phyloP scores from a whole-genome alignment of 2,797 vertebrate genomes.

The Epinephelus malabaricus region DNA sequence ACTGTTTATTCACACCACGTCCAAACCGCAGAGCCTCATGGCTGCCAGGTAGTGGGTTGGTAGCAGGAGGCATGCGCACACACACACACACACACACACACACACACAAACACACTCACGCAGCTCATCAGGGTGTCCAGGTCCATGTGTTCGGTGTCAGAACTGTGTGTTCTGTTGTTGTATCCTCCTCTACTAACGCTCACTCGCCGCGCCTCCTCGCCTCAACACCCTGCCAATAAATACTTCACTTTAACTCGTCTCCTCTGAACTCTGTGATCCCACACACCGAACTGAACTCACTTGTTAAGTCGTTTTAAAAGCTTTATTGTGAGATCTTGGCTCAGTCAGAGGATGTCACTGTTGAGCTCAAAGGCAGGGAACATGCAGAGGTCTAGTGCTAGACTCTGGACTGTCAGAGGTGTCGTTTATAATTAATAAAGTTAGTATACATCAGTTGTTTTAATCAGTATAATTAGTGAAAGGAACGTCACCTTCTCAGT shows the following conservation, averaged over 20 bases:
- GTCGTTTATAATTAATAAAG: neutral
- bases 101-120: conserved; percentile 10
- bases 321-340: neutral
- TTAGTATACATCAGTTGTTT: neutral
- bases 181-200: conserved; percentile 12
- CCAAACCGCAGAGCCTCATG: conserved; percentile 39
- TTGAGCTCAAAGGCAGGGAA: neutral
- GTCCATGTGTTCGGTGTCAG: conserved; percentile 63
- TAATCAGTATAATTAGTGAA: neutral
- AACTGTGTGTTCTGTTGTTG: conserved; percentile 56
- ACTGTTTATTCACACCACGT: conserved; percentile 41
- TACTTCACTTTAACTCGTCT: neutral
- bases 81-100: conserved; percentile 47
- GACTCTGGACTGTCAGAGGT: neutral
- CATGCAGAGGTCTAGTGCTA: neutral
- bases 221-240: conserved; percentile 26
- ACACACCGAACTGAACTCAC: neutral
- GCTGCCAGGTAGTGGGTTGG: conserved; percentile 46
- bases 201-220: conserved; percentile 20
- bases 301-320: neutral
- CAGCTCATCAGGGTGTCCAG: conserved; percentile 51
- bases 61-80: conserved; percentile 12
- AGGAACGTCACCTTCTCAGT: too few relatives aligned
- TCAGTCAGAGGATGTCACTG: conserved; percentile 1
- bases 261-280: neutral